phyloP scores from a whole-genome alignment of 2,888 invertebrate genomes.

The Meta bourneti region DNA sequence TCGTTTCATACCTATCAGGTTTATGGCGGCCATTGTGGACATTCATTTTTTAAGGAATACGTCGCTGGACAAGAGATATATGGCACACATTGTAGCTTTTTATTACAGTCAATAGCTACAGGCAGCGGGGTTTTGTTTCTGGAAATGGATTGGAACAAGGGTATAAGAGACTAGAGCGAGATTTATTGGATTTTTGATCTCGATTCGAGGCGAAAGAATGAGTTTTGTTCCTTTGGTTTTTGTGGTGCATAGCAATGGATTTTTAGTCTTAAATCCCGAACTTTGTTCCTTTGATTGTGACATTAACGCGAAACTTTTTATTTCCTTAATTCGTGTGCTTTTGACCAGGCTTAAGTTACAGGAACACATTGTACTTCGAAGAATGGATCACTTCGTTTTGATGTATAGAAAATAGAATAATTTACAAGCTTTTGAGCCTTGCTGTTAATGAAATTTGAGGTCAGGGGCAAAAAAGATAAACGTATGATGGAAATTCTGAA shows the following conservation, averaged over 20 bases:
- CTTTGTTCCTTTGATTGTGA: background rate
- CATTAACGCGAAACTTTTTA: background rate
- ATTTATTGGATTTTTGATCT: constrained; percentile 51
- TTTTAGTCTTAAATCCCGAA: background rate
- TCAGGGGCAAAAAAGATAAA: no score
- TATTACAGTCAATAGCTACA: constrained; percentile 59
- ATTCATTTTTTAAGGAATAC: constrained; percentile 69
- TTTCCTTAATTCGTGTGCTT: no score
- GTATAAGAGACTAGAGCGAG: constrained; percentile 7
- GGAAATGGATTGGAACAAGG: constrained; percentile 36
- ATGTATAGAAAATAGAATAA: no score
- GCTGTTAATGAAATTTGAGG: no score
- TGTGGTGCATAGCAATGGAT: background rate
- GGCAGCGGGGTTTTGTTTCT: constrained; percentile 39
- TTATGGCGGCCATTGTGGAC: constrained; percentile 55
- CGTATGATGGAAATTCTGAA: no score
- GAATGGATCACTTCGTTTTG: no score
- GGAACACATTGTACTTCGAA: no score
- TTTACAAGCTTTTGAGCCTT: no score
- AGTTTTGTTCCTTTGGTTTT: constrained; percentile 13
- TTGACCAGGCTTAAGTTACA: no score
- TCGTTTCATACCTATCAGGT: constrained; percentile 51
- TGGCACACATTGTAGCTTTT: constrained; percentile 58
- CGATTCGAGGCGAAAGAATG: background rate
- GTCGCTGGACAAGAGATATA: constrained; percentile 67